Percentiles rank a stretch among this genome's conserved stretches.
These are phyloP conservation scores for Enteromius unitaeniatus DNA, from an alignment of 2,797 vertebrate species.

Conservation along the genomic window DNA sequence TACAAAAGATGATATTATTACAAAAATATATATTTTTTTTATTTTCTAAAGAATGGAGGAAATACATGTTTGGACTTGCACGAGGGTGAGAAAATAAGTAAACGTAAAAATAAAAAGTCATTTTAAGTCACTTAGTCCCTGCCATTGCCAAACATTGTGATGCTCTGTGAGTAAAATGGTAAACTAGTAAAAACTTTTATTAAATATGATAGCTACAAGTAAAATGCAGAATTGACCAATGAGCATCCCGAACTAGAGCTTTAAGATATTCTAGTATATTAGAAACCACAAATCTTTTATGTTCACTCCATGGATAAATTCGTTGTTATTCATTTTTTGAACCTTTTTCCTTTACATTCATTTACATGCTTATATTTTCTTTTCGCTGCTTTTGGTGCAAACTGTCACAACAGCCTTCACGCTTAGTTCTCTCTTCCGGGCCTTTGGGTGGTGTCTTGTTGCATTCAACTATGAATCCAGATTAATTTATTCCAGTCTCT, in stretches of 20 bases:
- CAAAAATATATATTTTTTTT: not conserved
- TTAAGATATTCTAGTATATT: not conserved
- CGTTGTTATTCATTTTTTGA: not conserved
- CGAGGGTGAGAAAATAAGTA: not conserved
- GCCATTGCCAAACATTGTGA: not conserved
- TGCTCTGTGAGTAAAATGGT: not conserved
- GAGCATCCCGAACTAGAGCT: not conserved
- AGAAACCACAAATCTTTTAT: not conserved
- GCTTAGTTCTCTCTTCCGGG: not conserved
- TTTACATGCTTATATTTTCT: not conserved
- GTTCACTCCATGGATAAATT: not conserved
- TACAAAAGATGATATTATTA: not conserved
- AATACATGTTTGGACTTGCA: not conserved
- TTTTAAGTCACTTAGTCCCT: not conserved
- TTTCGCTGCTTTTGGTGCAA: conserved; percentile 1
- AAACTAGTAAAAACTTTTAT: not conserved
- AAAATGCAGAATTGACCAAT: not conserved
- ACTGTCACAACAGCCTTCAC: conserved; percentile 17
- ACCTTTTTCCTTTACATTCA: not conserved
- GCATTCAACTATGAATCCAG: conserved; percentile 18
- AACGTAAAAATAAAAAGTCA: not conserved
- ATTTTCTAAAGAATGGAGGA: not conserved
- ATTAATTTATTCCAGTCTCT: conserved; percentile 47
- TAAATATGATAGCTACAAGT: not conserved
- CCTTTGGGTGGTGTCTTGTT: conserved; percentile 45